Conservation (phyloP, 2,797 vertebrate genomes). For the Leptatherina wallacei region DNA sequence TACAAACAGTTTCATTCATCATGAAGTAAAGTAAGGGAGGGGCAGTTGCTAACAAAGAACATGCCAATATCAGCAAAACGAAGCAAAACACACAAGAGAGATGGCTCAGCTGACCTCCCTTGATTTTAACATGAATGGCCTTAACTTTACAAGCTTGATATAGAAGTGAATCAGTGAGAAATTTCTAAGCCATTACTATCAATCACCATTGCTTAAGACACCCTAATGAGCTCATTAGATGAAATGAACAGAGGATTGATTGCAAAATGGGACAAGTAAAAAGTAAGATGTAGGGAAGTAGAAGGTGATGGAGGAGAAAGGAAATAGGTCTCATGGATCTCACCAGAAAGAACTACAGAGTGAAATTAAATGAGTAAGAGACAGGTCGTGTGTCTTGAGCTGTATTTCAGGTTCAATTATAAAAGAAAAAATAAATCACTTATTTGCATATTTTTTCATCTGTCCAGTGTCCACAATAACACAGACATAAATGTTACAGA, state of each 20-base stretch:
- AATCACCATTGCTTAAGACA: constrained; percentile 78
- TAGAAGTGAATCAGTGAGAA: constrained; percentile 72
- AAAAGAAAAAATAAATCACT: background rate
- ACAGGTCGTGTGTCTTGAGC: constrained; percentile 50
- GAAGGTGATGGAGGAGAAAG: constrained; percentile 79
- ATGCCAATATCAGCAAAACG: constrained; percentile 21
- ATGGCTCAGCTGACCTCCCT: constrained; percentile 38
- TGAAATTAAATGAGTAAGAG: constrained; percentile 56
- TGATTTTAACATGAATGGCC: constrained; percentile 53
- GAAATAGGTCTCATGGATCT: constrained; percentile 76
- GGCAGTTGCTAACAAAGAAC: constrained; percentile 49
- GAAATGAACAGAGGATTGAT: constrained; percentile 77
- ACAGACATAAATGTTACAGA: background rate
- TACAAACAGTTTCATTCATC: constrained; percentile 30
- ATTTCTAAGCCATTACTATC: constrained; percentile 77
- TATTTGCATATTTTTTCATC: background rate
- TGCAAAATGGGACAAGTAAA: constrained; percentile 72
- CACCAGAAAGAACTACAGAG: constrained; percentile 58
- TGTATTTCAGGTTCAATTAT: constrained; percentile 17
- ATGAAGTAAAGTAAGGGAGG: constrained; percentile 21
- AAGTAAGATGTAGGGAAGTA: constrained; percentile 68
- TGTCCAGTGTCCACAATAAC: background rate
- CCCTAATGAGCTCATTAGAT: constrained; percentile 81
- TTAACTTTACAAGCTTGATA: constrained; percentile 63
- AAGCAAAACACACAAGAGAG: constrained; percentile 7